Conservation (phyloP, 1,140 invertebrate species). For the Monomorium pharaonis region DNA sequence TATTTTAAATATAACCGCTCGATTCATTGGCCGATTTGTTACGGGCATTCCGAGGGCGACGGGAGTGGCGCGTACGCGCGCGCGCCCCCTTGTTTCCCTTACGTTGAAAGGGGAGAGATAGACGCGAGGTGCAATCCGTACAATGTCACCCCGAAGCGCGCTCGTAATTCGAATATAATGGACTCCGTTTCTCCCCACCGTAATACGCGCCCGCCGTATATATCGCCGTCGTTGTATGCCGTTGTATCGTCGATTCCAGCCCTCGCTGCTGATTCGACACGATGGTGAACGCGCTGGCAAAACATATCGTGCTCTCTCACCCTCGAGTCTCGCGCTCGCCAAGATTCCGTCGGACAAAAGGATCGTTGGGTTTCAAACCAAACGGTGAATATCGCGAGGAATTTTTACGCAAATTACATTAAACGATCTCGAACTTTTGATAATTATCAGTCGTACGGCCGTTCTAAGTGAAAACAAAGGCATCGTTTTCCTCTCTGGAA, state of each 20-base stretch:
- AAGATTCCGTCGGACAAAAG: slow-evolving; percentile 15
- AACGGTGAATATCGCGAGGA: background rate
- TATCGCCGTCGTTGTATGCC: slow-evolving; percentile 5
- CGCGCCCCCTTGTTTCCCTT: slow-evolving; percentile 18
- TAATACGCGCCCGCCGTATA: slow-evolving; percentile 25
- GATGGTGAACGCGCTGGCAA: slow-evolving; percentile 52
- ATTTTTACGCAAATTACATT: background rate
- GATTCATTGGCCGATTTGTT: slow-evolving; percentile 73
- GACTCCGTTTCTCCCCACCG: slow-evolving; percentile 52
- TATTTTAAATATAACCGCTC: slow-evolving; percentile 75
- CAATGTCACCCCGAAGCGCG: slow-evolving; percentile 68
- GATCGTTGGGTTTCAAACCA: background rate
- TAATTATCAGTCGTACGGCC: background rate
- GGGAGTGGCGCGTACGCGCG: background rate
- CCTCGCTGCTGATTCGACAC: slow-evolving; percentile 57
- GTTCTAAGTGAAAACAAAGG: background rate
- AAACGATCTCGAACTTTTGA: background rate
- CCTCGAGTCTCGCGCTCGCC: slow-evolving; percentile 10
- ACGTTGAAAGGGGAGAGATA: slow-evolving; percentile 21
- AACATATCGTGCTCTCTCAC: slow-evolving; percentile 38
- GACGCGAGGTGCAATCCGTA: slow-evolving; percentile 62
- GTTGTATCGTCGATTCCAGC: slow-evolving; percentile 47
- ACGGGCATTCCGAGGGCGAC: slow-evolving; percentile 65
- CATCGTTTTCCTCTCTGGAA: background rate
- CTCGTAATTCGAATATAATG: slow-evolving; percentile 74